Conservation (phyloP, 2,888 invertebrate genomes). For the Mythimna lalbum region DNA sequence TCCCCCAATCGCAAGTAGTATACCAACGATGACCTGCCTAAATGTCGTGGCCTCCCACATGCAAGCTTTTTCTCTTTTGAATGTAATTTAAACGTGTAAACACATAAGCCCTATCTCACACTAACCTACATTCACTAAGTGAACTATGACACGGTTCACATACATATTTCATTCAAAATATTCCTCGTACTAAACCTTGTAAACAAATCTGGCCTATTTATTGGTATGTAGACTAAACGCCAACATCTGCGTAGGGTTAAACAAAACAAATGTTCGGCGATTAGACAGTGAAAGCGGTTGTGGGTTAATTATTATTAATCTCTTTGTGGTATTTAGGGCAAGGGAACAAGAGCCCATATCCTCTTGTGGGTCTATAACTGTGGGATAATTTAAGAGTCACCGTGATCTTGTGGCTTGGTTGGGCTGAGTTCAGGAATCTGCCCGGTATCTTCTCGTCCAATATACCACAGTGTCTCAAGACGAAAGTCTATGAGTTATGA, state of each 20-base stretch:
- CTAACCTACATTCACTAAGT: conserved; percentile 23
- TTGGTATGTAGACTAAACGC: conserved; percentile 55
- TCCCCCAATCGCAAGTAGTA: too few species aligned
- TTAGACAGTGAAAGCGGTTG: conserved; percentile 42
- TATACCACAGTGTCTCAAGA: too few species aligned
- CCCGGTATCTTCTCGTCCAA: too few species aligned
- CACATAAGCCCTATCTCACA: not conserved
- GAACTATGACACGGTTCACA: conserved; percentile 35
- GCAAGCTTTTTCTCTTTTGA: not conserved
- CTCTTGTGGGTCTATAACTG: too few species aligned
- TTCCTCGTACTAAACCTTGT: conserved; percentile 45
- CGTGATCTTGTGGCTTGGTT: too few species aligned
- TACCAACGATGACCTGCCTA: too few species aligned
- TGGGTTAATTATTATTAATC: conserved; percentile 38
- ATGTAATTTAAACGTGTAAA: not conserved
- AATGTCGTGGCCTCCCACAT: too few species aligned
- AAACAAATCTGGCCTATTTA: conserved; percentile 66
- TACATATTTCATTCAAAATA: conserved; percentile 41
- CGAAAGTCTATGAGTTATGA: too few species aligned
- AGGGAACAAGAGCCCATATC: too few species aligned
- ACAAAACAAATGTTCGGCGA: conserved; percentile 48
- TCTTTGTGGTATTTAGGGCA: conserved; percentile 34
- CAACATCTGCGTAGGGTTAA: conserved; percentile 55
- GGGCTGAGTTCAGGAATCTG: too few species aligned
- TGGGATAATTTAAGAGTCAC: too few species aligned